Conservation (phyloP, 2,888 invertebrate genomes). For the Apodemia mormo region DNA sequence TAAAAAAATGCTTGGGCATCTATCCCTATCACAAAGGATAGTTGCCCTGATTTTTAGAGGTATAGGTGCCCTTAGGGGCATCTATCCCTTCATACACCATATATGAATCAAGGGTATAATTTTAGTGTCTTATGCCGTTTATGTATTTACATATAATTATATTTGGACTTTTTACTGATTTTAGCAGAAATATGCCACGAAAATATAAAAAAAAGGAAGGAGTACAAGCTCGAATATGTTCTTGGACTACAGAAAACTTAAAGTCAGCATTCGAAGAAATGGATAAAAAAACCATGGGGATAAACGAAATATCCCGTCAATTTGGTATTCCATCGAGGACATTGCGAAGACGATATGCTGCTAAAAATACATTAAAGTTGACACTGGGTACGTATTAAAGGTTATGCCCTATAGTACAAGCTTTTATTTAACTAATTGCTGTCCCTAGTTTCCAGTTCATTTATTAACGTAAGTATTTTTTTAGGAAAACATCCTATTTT, state of each 20-base stretch:
- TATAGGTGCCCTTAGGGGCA: no score
- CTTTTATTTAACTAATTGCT: not conserved
- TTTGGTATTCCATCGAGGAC: slow-evolving; percentile 42
- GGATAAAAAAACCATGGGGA: slow-evolving; percentile 37
- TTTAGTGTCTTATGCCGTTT: slow-evolving; percentile 8
- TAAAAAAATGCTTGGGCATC: slow-evolving; percentile 31
- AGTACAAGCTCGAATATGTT: slow-evolving; percentile 36
- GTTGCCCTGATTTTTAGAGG: slow-evolving; percentile 32
- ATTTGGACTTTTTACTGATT: slow-evolving; percentile 13
- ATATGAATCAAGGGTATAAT: not conserved
- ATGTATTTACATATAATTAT: not conserved
- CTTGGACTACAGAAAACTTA: slow-evolving; percentile 39
- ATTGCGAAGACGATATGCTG: slow-evolving; percentile 40
- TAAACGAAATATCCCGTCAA: slow-evolving; percentile 41
- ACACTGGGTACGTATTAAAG: slow-evolving; percentile 19
- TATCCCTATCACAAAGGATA: slow-evolving; percentile 20
- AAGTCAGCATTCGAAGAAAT: slow-evolving; percentile 40
- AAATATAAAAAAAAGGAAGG: slow-evolving; percentile 37
- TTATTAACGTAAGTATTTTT: not conserved
- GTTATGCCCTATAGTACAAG: not conserved
- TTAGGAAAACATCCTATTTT: slow-evolving; percentile 38
- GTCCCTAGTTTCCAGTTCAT: not conserved
- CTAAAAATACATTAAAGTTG: slow-evolving; percentile 35
- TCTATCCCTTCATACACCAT: no score
- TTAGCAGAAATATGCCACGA: slow-evolving; percentile 34